These are phyloP conservation scores for Enteromius argenteus DNA, from an alignment of 2,797 vertebrate genomes.

Conservation along the genomic window DNA sequence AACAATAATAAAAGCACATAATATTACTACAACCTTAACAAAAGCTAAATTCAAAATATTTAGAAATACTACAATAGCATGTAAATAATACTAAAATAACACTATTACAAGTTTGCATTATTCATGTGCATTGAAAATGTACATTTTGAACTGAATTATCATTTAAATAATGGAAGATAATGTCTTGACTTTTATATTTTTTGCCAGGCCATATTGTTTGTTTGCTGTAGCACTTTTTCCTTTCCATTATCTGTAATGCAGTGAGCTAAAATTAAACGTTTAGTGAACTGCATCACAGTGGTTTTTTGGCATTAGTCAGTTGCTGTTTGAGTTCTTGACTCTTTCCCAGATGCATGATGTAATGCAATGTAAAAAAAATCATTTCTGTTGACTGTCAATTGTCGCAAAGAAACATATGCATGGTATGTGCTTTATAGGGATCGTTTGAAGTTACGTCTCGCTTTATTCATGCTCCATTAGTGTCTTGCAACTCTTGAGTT, in stretches of 20 bases:
- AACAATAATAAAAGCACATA: background rate
- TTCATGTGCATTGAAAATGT: background rate
- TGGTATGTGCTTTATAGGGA: slow-evolving; percentile 64
- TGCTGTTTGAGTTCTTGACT: background rate
- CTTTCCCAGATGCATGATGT: background rate
- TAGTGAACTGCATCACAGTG: background rate
- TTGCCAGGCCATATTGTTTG: background rate
- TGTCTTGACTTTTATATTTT: background rate
- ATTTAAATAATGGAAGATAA: background rate
- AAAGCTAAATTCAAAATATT: background rate
- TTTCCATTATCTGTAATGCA: background rate
- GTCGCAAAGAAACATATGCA: slow-evolving; percentile 61
- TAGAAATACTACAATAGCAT: background rate
- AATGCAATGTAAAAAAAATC: background rate
- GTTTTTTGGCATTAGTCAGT: background rate
- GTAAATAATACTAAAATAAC: background rate
- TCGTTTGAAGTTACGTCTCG: slow-evolving; percentile 46
- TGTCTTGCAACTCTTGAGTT: slow-evolving; percentile 19
- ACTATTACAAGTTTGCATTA: background rate
- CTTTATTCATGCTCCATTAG: slow-evolving; percentile 54
- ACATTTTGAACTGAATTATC: background rate
- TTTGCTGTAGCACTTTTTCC: too few relatives aligned
- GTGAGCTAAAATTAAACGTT: background rate
- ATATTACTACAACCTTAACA: background rate
- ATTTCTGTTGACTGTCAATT: slow-evolving; percentile 46